Conservation (phyloP, 2,888 invertebrate species). For the Philopedon plagiatum region DNA sequence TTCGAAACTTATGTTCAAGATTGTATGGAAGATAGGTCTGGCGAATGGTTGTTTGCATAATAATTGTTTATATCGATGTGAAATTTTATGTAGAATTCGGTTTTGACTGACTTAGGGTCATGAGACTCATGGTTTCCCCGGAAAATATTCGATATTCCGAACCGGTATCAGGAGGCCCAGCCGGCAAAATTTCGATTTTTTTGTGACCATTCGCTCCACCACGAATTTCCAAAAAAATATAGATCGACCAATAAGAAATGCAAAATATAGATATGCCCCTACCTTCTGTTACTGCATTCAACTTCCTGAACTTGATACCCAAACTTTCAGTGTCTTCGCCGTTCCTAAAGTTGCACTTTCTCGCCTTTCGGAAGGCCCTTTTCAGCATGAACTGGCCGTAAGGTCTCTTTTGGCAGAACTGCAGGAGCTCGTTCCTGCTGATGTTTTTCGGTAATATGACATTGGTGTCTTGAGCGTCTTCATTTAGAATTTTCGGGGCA, state of each 20-base stretch:
- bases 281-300: constrained; percentile 70
- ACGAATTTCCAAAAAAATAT: too few relatives aligned
- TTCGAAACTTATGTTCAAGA: too few relatives aligned
- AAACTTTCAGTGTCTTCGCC: constrained; percentile 52
- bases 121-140: too few relatives aligned
- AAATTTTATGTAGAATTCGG: too few relatives aligned
- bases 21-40: too few relatives aligned
- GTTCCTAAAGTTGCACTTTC: constrained; percentile 2
- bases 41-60: too few relatives aligned
- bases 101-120: too few relatives aligned
- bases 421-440: constrained; percentile 70
- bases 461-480: constrained; percentile 75
- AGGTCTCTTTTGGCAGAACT: constrained; percentile 71
- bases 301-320: constrained; percentile 65
- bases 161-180: too few relatives aligned
- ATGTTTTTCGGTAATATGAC: constrained; percentile 70
- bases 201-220: too few relatives aligned
- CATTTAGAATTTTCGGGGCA: constrained; percentile 76
- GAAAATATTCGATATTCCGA: too few relatives aligned
- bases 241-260: background rate
- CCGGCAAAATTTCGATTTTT: too few relatives aligned
- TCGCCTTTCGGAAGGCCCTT: constrained; percentile 62
- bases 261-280: constrained; percentile 15
- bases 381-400: constrained; percentile 68
- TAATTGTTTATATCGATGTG: too few relatives aligned